phyloP scores from a whole-genome alignment of 2,888 invertebrate species.

The Helleia helle region DNA sequence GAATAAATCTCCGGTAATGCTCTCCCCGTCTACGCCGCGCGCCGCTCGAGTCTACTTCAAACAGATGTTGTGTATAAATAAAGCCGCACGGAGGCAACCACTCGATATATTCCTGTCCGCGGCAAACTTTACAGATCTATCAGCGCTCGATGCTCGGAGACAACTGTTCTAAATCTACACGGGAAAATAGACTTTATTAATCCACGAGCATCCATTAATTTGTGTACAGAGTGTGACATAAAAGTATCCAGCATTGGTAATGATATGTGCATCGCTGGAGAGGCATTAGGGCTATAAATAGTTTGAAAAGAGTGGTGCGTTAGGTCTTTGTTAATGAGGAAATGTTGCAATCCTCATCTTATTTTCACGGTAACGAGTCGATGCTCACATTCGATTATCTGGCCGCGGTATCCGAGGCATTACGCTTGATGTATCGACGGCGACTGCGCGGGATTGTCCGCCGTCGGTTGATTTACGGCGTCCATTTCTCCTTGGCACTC shows the following conservation, averaged over 20 bases:
- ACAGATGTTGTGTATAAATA: slow-evolving; percentile 74
- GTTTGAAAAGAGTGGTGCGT: slow-evolving; percentile 22
- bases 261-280: not conserved
- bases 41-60: slow-evolving; percentile 69
- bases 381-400: slow-evolving; percentile 74
- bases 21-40: slow-evolving; percentile 68
- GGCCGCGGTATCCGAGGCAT: slow-evolving; percentile 70
- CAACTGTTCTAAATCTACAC: slow-evolving; percentile 34
- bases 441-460: slow-evolving; percentile 68
- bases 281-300: slow-evolving; percentile 21
- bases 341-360: slow-evolving; percentile 60
- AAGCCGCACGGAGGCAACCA: slow-evolving; percentile 72
- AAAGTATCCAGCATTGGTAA: not conserved
- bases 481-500: slow-evolving; percentile 69
- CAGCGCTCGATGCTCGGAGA: slow-evolving; percentile 43
- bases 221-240: not conserved
- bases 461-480: slow-evolving; percentile 64
- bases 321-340: slow-evolving; percentile 38
- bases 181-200: slow-evolving; percentile 44
- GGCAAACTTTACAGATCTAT: slow-evolving; percentile 73
- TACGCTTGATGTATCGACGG: slow-evolving; percentile 71
- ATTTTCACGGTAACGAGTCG: slow-evolving; percentile 71
- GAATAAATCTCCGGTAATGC: slow-evolving; percentile 73
- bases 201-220: not conserved
- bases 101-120: slow-evolving; percentile 73